Evolutionary conservation across 2,888 invertebrate species (phyloP), one percentile per base, ranked within the genome.

Genomic region (Ectropis crepuscularia): DNA sequence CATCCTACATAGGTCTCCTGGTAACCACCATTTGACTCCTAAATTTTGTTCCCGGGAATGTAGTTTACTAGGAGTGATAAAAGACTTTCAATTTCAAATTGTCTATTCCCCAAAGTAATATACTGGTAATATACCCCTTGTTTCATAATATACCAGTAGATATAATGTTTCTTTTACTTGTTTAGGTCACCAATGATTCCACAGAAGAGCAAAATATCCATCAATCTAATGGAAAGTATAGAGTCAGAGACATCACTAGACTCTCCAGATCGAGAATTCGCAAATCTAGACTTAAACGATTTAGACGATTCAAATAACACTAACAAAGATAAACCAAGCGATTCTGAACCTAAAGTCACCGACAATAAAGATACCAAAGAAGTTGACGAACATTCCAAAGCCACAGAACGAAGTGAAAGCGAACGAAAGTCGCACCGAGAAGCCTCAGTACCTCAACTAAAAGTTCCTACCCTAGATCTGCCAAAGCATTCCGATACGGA

Each of bases 221-320:
- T 93, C 41, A 93, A 93, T 58, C 79, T 93, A 8, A 93, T 93
- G 93, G 93, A 93, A 67, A 93, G 92, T 61, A 92, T 93, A 51
- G 93, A 93, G 79, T 93, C 93, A 0, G 93, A 93, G 79, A 90
- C 93, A 0, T 93, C 93, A 0, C 88, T 92, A 53, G 93, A 92
- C 72, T 93, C 93, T 0, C 92, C 92, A 0, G 93, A 92, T 43
- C 83, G 85, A 70, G 93, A 92, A 71, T 91, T 90, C 45, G 91
- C 89, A 0, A 88, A 90, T 68, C 69, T 92, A 62, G 92, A 92
- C 68, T 77, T 93, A 0, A 91, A 92, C 65, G 91, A 91, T 51
- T 74, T 92, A 0, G 90, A 90, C 63, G 87, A 88, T 49, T 86
- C 85, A 0, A 83, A 80, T 50, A 87, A 88, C 7, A 55, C 61